phyloP scores from a whole-genome alignment of 53 echinoderm and acorn worm genomes.

The Henricia sp. region DNA sequence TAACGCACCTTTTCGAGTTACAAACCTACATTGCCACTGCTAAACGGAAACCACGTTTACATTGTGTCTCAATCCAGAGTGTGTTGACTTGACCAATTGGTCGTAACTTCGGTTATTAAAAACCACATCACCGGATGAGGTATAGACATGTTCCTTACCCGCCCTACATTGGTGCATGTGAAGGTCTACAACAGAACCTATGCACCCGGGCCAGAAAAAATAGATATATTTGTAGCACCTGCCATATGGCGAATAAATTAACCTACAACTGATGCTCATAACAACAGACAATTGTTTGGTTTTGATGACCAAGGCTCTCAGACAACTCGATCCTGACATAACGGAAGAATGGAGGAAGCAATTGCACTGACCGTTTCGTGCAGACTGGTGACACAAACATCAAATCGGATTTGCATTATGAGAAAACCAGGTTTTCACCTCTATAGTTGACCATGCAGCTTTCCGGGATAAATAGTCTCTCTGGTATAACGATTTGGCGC shows the following conservation, averaged over 20 bases:
- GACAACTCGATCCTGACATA: neutral
- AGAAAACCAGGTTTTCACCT: too few relatives aligned
- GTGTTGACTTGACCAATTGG: too few relatives aligned
- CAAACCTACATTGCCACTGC: too few relatives aligned
- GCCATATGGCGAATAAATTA: constrained; percentile 25
- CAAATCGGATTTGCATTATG: too few relatives aligned
- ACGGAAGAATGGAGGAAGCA: constrained; percentile 37
- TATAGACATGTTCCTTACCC: neutral
- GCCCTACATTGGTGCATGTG: neutral
- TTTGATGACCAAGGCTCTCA: neutral
- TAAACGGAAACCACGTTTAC: too few relatives aligned
- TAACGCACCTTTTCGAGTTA: too few relatives aligned
- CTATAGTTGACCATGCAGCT: too few relatives aligned
- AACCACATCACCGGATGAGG: constrained; percentile 11
- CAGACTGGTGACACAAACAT: too few relatives aligned
- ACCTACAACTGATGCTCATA: constrained; percentile 21
- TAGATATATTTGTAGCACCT: constrained; percentile 1
- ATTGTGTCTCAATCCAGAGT: too few relatives aligned
- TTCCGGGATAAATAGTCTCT: too few relatives aligned
- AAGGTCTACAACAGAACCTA: neutral
- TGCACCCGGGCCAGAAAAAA: neutral
- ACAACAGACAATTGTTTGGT: constrained; percentile 17
- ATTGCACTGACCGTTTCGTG: neutral
- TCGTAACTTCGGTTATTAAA: too few relatives aligned
- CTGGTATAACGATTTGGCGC: too few relatives aligned